phyloP scores from a whole-genome alignment of 2,888 invertebrate species.

The Pyralis farinalis region DNA sequence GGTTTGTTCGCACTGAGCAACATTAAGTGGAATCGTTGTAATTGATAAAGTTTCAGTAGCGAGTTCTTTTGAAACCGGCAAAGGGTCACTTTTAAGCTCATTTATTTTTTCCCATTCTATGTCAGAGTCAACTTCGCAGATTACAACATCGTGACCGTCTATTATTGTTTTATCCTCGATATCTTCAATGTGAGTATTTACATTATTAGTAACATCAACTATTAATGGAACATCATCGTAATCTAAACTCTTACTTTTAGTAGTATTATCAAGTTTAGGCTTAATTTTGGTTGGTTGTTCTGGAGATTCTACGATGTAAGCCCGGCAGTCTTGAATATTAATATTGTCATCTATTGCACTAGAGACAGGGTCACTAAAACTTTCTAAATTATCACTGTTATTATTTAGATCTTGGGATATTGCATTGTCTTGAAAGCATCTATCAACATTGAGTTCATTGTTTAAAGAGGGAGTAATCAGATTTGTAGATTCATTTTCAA shows the following conservation, averaged over 20 bases:
- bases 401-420: constrained; percentile 41
- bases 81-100: constrained; percentile 45
- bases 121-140: constrained; percentile 84
- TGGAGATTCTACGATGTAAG: constrained; percentile 69
- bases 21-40: constrained; percentile 60
- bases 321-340: constrained; percentile 16
- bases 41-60: constrained; percentile 58
- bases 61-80: constrained; percentile 34
- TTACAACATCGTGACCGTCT: constrained; percentile 73
- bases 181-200: constrained; percentile 29
- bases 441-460: not conserved
- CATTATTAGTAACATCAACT: constrained; percentile 59
- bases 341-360: constrained; percentile 8
- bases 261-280: constrained; percentile 44
- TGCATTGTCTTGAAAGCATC: not conserved
- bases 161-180: constrained; percentile 49
- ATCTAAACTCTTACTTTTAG: constrained; percentile 75
- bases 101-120: constrained; percentile 80
- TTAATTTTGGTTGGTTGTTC: constrained; percentile 49
- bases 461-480: not conserved
- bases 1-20: constrained; percentile 58
- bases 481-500: constrained; percentile 8
- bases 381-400: constrained; percentile 29
- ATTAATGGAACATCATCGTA: constrained; percentile 69
- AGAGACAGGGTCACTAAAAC: constrained; percentile 9